Evolutionary conservation across 92 coral and sea anemone genomes (phyloP).

Genomic region (Paramuricea clavata): DNA sequence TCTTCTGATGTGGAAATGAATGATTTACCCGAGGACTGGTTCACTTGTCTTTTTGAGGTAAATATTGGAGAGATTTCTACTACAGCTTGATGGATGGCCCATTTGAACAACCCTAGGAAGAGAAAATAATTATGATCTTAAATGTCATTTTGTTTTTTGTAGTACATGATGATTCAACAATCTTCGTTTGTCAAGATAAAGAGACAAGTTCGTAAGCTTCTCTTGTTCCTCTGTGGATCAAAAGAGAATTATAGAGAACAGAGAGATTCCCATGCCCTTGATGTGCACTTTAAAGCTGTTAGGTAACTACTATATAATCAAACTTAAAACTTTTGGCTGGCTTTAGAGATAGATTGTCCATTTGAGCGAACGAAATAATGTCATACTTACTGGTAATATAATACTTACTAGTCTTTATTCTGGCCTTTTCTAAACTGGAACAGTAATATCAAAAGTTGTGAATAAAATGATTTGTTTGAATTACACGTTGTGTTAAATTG

Average conservation of each 20-base stretch:
- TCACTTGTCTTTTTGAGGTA: constrained; percentile 91
- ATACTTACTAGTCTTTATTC: too few relatives aligned
- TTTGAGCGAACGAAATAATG: too few relatives aligned
- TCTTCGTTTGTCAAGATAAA: constrained; percentile 87
- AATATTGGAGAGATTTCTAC: too few relatives aligned
- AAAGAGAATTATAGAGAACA: constrained; percentile 92
- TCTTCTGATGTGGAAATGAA: constrained; percentile 73
- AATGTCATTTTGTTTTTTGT: neutral
- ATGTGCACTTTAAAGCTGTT: constrained; percentile 88
- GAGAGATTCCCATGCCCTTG: constrained; percentile 91
- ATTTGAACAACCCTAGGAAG: too few relatives aligned
- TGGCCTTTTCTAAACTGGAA: too few relatives aligned
- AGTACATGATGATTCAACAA: constrained; percentile 99
- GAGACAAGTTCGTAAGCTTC: constrained; percentile 95
- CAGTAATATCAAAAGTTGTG: too few relatives aligned
- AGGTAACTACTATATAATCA: constrained; percentile 64
- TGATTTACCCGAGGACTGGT: constrained; percentile 90
- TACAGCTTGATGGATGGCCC: too few relatives aligned
- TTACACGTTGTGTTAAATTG: neutral
- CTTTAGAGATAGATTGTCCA: too few relatives aligned
- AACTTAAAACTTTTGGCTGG: too few relatives aligned
- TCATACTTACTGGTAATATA: too few relatives aligned
- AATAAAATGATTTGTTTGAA: too few relatives aligned
- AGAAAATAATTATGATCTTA: too few relatives aligned
- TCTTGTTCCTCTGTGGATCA: constrained; percentile 95